phyloP scores from a whole-genome alignment of 2,888 invertebrate species.

The Ametastegia equiseti region DNA sequence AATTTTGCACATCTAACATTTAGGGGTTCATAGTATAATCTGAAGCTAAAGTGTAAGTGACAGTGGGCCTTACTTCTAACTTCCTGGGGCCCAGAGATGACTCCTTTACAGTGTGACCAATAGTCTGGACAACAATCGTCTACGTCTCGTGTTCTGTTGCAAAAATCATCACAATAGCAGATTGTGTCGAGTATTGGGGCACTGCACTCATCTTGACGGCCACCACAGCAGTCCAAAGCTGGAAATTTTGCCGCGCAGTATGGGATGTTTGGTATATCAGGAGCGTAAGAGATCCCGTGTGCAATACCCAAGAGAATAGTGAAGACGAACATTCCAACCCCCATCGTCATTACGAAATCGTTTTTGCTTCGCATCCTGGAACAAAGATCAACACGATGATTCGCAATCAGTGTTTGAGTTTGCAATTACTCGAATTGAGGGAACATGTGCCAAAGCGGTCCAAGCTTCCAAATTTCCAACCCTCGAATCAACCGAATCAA shows the following conservation, averaged over 20 bases:
- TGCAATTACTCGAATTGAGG: neutral
- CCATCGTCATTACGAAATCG: slow-evolving; percentile 47
- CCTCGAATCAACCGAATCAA: no score
- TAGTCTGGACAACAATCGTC: slow-evolving; percentile 97
- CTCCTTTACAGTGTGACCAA: slow-evolving; percentile 83
- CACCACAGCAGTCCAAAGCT: slow-evolving; percentile 82
- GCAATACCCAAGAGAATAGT: slow-evolving; percentile 54
- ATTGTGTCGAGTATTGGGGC: slow-evolving; percentile 87
- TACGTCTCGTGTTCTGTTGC: slow-evolving; percentile 83
- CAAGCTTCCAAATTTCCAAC: neutral
- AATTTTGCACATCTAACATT: neutral
- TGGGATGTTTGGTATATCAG: slow-evolving; percentile 79
- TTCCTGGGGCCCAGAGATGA: slow-evolving; percentile 37
- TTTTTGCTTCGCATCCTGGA: slow-evolving; percentile 61
- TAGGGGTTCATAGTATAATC: no score
- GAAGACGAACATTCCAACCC: slow-evolving; percentile 52
- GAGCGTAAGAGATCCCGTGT: slow-evolving; percentile 64
- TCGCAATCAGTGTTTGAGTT: no score
- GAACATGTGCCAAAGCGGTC: neutral
- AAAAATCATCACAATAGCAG: slow-evolving; percentile 97
- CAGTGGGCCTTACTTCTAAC: neutral
- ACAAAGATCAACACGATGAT: slow-evolving; percentile 32
- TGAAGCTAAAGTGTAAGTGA: neutral
- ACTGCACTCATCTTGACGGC: slow-evolving; percentile 89
- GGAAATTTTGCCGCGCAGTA: slow-evolving; percentile 77